Evolutionary conservation across 2,888 invertebrate species (phyloP), one percentile per base, ranked within the genome.

Genomic region (Tenthredo livida): DNA sequence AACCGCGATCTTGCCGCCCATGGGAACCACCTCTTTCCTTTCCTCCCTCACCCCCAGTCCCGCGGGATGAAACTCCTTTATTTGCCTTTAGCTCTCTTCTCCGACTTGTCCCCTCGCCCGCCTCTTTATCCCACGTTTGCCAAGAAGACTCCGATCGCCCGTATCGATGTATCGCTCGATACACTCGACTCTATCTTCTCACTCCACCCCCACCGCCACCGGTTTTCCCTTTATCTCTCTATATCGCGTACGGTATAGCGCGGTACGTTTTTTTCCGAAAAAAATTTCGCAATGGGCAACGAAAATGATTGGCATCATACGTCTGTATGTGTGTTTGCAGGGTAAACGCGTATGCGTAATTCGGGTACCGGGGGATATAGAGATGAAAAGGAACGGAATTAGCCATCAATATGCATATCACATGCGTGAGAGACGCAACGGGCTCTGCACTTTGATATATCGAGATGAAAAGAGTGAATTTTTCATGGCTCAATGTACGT

Each of bases 1-100:
- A 84, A 77, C 84, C 75, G 75, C 61, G 84, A 84, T 84, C 84
- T 75, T 33, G 72, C 75, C 75, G 40, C 75, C 54, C 75, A 75
- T 72, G 50, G 75, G 70, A 84, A 84, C 77, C 75, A 33, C 40
- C 78, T 33, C 50, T 21, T 54, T 54, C 77, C 54, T 21, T 25
- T n/a, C 29, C 15, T 78, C 15, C 12, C 61, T 25, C 17, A 73
- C 40, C 50, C n/a, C 70, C 75, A 10, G 5, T 58, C 77, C 75
- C 40, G n/a, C 40, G 75, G 84, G 21, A 33, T 33, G 58, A 75
- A 77, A 73, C 58, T 84, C 43, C 54, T 77, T 84, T 84, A 84
- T 77, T 84, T 84, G 84, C 84, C 58, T 84, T 54, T 17, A 54
- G 77, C 33, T 73, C 75, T 75, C 54, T 25, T 47, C 47, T 50